A percentile compares a stretch with the other conserved stretches of the same genome.
These are phyloP conservation scores for Parazoanthus darwini DNA, from an alignment of 92 coral and sea anemone genomes.

Conservation along the genomic window DNA sequence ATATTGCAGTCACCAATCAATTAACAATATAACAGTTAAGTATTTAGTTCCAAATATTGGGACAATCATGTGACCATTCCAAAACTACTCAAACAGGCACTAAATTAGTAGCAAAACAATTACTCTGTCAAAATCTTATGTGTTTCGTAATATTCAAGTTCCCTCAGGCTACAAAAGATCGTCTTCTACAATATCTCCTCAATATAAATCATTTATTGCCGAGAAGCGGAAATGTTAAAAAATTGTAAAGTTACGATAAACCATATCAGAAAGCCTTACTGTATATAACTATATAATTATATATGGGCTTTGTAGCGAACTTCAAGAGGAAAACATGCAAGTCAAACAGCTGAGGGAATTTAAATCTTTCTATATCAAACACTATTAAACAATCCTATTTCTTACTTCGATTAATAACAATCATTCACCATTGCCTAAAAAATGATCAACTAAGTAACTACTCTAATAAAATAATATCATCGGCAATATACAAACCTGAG, in stretches of 20 bases:
- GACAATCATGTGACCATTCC: constrained; percentile 23
- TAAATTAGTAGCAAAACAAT: too few relatives aligned
- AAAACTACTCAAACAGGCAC: too few relatives aligned
- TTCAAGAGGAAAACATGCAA: not conserved
- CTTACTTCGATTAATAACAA: too few relatives aligned
- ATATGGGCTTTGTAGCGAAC: too few relatives aligned
- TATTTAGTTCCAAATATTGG: not conserved
- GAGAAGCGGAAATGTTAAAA: too few relatives aligned
- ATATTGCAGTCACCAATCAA: too few relatives aligned
- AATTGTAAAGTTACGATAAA: not conserved
- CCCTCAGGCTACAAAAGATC: not conserved
- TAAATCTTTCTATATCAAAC: too few relatives aligned
- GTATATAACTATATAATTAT: too few relatives aligned
- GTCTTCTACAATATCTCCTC: not conserved
- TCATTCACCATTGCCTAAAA: too few relatives aligned
- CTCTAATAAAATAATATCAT: not conserved
- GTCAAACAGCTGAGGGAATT: not conserved
- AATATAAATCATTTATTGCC: not conserved
- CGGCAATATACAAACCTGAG: constrained; percentile 54
- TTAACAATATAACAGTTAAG: not conserved
- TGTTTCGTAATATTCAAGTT: too few relatives aligned
- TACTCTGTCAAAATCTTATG: too few relatives aligned
- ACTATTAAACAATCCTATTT: not conserved
- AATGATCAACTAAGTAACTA: not conserved
- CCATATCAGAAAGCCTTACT: too few relatives aligned